Base-by-base conservation (phyloP, 2,113 vertebrate genomes). In the Capreolus pygargus region DNA sequence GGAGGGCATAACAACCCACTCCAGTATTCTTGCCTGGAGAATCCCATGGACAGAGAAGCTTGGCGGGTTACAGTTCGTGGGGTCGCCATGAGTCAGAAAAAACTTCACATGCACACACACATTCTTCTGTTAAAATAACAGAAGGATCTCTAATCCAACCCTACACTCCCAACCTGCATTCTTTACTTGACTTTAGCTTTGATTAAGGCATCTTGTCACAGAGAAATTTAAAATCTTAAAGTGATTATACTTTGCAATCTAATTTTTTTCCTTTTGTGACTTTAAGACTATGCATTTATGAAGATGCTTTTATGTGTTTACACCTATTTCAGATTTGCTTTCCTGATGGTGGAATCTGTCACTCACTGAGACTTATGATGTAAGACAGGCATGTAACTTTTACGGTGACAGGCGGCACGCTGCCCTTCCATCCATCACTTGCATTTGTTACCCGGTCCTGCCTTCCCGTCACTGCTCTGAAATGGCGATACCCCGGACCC, bases 391-490 rank as follows among this genome's bases (percentile, higher is more conserved):
- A 19, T 30, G 17, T 12, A 5, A 15, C 81, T 27, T 52, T 13
- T 39, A 19, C 25, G 7, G 25, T 7, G 54, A n/a, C 2, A 28
- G 79, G 28, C 9, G 28, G 16, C 30, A 11, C 21, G 33, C 1
- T 14, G 39, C 2, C 14, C 19, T 27, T 70, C 39, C 47, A 4
- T 19, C 19, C 7, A 2, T 17, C 36, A 12, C 16, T 30, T 74
- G n/a, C 3, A 5, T 10, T 28, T 16, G 5, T 15, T 17, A 9
- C n/a, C 30, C 0, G 1, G 6, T 6, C 52, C 14, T 52, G 50
- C 28, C 6, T 9, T 43, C 39, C 39, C n/a, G 13, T 19, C 11
- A 0, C 25, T 12, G 43, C 14, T 84, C 8, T 90, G 43, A 54
- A 27, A 60, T 7, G 16, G 87, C 3, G 43, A 52, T 14, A 1